Conservation (phyloP, 2,113 vertebrate genomes). For the Triplophysa dalaica region DNA sequence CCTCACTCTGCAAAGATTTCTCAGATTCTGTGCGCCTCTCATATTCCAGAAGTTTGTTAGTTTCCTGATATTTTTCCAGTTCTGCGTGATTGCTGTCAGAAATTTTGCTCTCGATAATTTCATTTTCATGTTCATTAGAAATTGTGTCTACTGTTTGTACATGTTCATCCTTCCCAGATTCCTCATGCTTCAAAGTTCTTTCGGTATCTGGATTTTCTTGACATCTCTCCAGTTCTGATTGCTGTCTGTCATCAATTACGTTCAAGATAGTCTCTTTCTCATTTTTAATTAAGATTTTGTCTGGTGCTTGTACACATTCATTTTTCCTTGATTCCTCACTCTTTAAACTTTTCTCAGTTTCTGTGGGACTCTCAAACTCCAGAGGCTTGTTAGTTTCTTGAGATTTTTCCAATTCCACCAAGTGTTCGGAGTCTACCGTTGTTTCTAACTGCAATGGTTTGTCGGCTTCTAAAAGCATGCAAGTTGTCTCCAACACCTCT, state of each 20-base stretch:
- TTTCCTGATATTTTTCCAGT: background rate
- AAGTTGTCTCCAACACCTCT: slow-evolving; percentile 22
- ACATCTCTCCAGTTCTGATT: background rate
- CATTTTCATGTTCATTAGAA: background rate
- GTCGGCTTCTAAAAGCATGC: slow-evolving; percentile 33
- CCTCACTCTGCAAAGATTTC: background rate
- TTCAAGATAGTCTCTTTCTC: background rate
- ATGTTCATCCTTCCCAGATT: background rate
- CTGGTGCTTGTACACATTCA: background rate
- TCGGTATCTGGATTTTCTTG: slow-evolving; percentile 12
- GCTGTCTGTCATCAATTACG: too few species aligned
- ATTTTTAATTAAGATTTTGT: background rate
- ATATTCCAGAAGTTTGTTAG: background rate
- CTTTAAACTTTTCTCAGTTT: slow-evolving; percentile 15
- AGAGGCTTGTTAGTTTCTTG: background rate
- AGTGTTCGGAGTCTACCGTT: background rate
- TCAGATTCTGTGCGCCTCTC: slow-evolving; percentile 17
- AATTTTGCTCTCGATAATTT: background rate
- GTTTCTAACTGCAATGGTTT: slow-evolving; percentile 13
- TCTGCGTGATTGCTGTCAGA: background rate
- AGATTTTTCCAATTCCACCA: slow-evolving; percentile 12
- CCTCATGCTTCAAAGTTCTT: background rate
- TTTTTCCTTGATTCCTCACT: slow-evolving; percentile 6
- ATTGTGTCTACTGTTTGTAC: slow-evolving; percentile 37
- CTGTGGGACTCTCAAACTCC: slow-evolving; percentile 9